Evolutionary conservation across 1,140 invertebrate genomes (phyloP).

Genomic region (Argopecten irradians): DNA sequence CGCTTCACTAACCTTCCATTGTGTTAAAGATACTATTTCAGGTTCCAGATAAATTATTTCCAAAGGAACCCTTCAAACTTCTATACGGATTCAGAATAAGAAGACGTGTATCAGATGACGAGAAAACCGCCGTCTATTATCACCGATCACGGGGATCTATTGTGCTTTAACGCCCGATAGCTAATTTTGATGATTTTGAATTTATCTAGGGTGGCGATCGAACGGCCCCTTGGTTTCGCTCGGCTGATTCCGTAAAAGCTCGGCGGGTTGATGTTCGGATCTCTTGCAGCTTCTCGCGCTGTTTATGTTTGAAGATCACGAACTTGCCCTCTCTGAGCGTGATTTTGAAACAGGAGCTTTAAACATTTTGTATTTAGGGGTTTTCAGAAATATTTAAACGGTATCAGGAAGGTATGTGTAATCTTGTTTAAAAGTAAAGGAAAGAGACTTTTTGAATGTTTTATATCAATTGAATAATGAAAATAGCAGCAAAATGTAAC

Average conservation of each 20-base stretch:
- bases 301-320: not conserved
- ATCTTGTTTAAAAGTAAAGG: not conserved
- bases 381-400: not conserved
- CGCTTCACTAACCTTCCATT: not conserved
- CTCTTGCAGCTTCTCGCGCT: slow-evolving; percentile 13
- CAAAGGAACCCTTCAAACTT: not conserved
- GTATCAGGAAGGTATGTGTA: not conserved
- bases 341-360: not conserved
- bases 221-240: not conserved
- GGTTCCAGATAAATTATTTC: not conserved
- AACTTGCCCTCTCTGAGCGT: not conserved
- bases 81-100: not conserved
- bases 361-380: not conserved
- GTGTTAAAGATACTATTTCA: not conserved
- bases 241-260: not conserved
- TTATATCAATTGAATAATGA: too few species aligned
- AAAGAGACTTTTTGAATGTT: not conserved
- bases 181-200: slow-evolving; percentile 4
- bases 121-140: slow-evolving; percentile 1
- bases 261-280: not conserved
- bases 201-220: not conserved
- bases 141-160: not conserved
- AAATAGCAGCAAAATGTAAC: too few species aligned
- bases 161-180: not conserved
- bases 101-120: slow-evolving; percentile 7